Base-by-base conservation (phyloP, 2,888 invertebrate genomes). In the Epistrophe eligans region DNA sequence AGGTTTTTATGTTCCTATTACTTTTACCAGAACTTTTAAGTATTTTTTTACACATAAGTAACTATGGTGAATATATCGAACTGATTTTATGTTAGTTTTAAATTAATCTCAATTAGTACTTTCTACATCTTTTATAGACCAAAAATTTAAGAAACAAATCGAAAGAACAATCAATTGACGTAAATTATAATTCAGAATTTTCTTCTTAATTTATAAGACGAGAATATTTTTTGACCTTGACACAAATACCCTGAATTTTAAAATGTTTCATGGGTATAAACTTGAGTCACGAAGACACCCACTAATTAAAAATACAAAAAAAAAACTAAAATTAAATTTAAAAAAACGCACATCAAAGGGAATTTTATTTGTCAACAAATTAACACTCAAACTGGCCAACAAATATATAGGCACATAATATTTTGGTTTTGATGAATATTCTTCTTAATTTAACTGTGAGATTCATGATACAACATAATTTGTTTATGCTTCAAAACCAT, bases 211-310 rank as follows among this genome's bases (percentile, higher is more conserved):
- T 38, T 38, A 50, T 62, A 32, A 9, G 58, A 38, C 19, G 9
- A 67, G 13, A 45, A 17, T 32, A 60, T 40, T 40, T 32, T 11
- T 38, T 32, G 45, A 77, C 67, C 77, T 77, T 77, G 77, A 77
- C 77, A 77, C 38, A 70, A 19, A 77, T 38, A 50, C 19, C 45
- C 11, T 19, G 15, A 64, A 67, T 58, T 50, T 58, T 4, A 45
- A 38, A 67, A 57, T 48, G 60, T 67, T 50, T 64, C 4, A 45
- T 45, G 15, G 24, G 24, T 17, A 0, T 70, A 58, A 77, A 77
- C 67, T 70, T 77, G 77, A 66, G 43, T 66, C 40, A 57, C 32
- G 11, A 10, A 55, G 19, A 45, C 76, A 66, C 66, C 55, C 55
- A 55, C 57, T 57, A 64, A 4, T 43, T 55, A 45, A 35, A 55